phyloP scores from a whole-genome alignment of 1,140 invertebrate species.

The Capitella teleta region DNA sequence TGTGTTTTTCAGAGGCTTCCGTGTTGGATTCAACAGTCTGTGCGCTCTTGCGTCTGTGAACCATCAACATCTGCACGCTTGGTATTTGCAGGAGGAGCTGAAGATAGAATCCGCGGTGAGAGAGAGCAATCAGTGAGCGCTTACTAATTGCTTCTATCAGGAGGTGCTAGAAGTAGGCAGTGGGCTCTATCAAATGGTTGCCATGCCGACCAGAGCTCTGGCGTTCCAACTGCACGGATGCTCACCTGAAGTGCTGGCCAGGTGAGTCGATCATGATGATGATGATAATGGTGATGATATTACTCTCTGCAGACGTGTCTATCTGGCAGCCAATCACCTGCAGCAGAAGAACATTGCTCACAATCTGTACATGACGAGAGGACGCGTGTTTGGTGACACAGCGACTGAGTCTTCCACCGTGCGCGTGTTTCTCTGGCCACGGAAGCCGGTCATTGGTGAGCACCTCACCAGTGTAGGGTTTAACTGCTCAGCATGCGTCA shows the following conservation, averaged over 20 bases:
- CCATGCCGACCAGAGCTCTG: not conserved
- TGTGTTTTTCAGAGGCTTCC: constrained; percentile 38
- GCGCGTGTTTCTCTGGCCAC: constrained; percentile 5
- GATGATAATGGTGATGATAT: not conserved
- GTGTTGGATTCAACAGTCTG: constrained; percentile 62
- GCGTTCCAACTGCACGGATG: constrained; percentile 6
- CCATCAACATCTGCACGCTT: constrained; percentile 66
- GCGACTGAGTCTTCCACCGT: not conserved
- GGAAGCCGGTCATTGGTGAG: not conserved
- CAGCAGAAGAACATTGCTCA: constrained; percentile 47
- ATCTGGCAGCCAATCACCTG: not conserved
- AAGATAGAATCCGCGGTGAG: constrained; percentile 45
- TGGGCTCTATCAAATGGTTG: constrained; percentile 1
- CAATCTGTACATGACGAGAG: constrained; percentile 56
- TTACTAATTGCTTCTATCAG: not conserved
- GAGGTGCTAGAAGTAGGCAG: not conserved
- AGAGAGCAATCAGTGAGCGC: not conserved
- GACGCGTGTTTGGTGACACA: constrained; percentile 21
- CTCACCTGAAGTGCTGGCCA: not conserved
- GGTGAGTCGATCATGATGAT: not conserved
- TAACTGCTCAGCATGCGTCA: too few relatives aligned
- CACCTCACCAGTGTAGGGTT: too few relatives aligned
- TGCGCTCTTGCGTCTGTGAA: constrained; percentile 69
- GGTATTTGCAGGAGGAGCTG: constrained; percentile 53
- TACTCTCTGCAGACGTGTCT: not conserved